Conservation (phyloP, 2,113 vertebrate genomes). For the zebrafish (Danio rerio) region GRCz12tu NC_133184.1:10387501-10388000, state of each 20-base stretch:
- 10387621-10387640: no score
- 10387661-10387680: no score
- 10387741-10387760: background rate
- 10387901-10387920: conserved; percentile 36
- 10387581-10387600: no score
- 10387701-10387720: background rate
- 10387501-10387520: no score
- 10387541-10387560: no score
- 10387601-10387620: no score
- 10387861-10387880: conserved; percentile 55
- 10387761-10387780: conserved; percentile 10
- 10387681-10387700: background rate
- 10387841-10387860: conserved; percentile 49
- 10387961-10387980: conserved; percentile 29
- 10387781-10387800: background rate
- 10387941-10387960: conserved; percentile 26
- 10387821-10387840: conserved; percentile 50
- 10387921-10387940: conserved; percentile 44
- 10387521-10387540: no score
- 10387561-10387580: no score
- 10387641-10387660: no score
- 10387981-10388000: conserved; percentile 29
- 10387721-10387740: background rate
- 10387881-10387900: conserved; percentile 56
- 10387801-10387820: conserved; percentile 29